phyloP scores from a whole-genome alignment of 2,113 vertebrate species.

The Lepus timidus region DNA sequence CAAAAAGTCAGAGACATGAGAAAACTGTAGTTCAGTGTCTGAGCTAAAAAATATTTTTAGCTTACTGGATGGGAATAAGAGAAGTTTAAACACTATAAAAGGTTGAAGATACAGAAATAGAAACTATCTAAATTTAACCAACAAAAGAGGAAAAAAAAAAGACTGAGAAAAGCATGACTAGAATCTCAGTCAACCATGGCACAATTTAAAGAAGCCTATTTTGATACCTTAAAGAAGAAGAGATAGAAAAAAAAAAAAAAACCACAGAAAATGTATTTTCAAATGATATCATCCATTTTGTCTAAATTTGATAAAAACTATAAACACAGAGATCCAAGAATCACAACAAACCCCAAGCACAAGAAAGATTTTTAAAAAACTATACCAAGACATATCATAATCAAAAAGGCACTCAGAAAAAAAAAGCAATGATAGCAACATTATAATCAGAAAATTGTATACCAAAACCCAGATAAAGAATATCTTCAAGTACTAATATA shows the following conservation, averaged over 20 bases:
- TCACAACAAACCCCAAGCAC: too few species aligned
- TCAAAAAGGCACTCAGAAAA: neutral
- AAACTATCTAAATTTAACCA: neutral
- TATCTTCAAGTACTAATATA: neutral
- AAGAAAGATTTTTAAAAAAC: neutral
- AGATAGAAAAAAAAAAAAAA: neutral
- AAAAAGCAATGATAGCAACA: neutral
- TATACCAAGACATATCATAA: neutral
- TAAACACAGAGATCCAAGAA: too few species aligned
- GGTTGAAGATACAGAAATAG: neutral
- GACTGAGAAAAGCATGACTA: neutral
- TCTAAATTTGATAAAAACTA: neutral
- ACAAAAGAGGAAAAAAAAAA: neutral
- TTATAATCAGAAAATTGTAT: neutral
- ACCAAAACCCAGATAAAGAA: neutral
- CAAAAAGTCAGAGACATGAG: neutral
- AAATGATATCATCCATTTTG: neutral
- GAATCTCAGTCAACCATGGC: neutral
- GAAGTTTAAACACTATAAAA: neutral
- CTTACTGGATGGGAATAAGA: neutral
- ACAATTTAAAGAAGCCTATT: neutral
- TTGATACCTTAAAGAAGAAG: neutral
- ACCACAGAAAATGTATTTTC: neutral
- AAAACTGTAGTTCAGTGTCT: neutral
- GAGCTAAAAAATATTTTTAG: neutral